These are phyloP conservation scores for Tinea semifulvella DNA, from an alignment of 2,888 invertebrate genomes.

Conservation along the genomic window DNA sequence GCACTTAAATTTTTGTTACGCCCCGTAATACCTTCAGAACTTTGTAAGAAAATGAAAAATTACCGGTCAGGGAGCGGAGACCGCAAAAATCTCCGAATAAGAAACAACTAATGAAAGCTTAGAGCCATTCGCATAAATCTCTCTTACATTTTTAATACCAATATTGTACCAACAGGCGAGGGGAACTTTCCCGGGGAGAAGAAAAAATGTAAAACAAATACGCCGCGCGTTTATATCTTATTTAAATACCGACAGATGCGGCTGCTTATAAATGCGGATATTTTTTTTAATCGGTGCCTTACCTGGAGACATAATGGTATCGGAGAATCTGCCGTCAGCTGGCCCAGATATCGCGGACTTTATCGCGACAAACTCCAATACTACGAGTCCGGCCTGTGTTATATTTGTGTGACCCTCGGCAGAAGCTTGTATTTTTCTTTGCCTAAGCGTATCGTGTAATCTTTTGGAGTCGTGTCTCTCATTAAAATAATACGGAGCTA, in stretches of 20 bases:
- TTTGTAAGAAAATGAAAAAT: conserved; percentile 64
- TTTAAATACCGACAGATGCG: conserved; percentile 65
- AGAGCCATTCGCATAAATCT: conserved; percentile 68
- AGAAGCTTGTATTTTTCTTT: conserved; percentile 52
- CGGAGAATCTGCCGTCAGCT: conserved; percentile 63
- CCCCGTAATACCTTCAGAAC: conserved; percentile 49
- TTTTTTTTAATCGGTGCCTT: conserved; percentile 61
- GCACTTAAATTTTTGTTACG: conserved; percentile 58
- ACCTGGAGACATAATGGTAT: conserved; percentile 63
- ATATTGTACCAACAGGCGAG: conserved; percentile 47
- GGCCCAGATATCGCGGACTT: conserved; percentile 55
- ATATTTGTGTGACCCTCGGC: conserved; percentile 46
- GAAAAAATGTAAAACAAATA: conserved; percentile 46
- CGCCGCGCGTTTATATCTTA: conserved; percentile 61
- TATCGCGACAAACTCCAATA: conserved; percentile 59
- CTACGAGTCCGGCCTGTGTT: conserved; percentile 37
- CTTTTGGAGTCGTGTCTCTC: conserved; percentile 63
- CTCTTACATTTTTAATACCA: conserved; percentile 68
- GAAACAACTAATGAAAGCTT: conserved; percentile 67
- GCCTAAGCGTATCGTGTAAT: conserved; percentile 63
- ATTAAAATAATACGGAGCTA: conserved; percentile 67
- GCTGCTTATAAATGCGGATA: conserved; percentile 59
- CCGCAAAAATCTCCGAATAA: conserved; percentile 61
- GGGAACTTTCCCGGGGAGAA: conserved; percentile 48
- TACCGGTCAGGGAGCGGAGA: conserved; percentile 63